phyloP scores from a whole-genome alignment of 2,797 vertebrate genomes.

The Lophotriccus pileatus region DNA sequence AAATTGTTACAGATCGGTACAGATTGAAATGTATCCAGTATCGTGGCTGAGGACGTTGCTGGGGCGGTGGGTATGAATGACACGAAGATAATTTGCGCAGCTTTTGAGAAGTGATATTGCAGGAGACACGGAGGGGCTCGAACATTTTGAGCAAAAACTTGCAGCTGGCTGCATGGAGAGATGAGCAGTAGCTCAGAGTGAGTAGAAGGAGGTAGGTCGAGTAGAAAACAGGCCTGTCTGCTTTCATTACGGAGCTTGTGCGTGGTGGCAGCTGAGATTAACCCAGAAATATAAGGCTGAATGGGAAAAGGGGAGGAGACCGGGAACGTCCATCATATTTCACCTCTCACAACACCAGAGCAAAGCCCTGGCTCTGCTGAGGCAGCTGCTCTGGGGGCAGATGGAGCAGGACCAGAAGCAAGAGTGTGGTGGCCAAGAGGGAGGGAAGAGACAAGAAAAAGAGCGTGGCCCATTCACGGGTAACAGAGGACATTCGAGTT shows the following conservation, averaged over 20 bases:
- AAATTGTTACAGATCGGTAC: rapidly evolving
- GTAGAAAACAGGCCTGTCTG: constrained; percentile 12
- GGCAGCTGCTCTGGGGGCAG: background rate
- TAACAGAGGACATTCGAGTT: background rate
- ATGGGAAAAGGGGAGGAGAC: background rate
- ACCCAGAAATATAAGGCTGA: background rate
- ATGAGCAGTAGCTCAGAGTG: background rate
- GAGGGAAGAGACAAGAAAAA: background rate
- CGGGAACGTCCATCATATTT: rapidly evolving
- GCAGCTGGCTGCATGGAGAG: background rate
- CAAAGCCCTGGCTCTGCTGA: background rate
- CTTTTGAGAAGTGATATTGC: background rate
- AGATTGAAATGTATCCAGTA: background rate
- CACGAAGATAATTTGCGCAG: background rate
- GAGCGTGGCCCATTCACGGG: background rate
- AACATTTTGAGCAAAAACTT: background rate
- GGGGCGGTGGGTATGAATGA: background rate
- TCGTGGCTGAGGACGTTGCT: background rate
- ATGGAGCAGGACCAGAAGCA: background rate
- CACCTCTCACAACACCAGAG: background rate
- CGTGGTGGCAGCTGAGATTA: background rate
- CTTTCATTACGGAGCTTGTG: background rate
- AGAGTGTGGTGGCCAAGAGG: background rate
- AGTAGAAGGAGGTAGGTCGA: background rate
- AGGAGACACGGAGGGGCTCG: background rate